phyloP scores from a whole-genome alignment of 2,888 invertebrate genomes.

The Sinohyriopsis cumingii region DNA sequence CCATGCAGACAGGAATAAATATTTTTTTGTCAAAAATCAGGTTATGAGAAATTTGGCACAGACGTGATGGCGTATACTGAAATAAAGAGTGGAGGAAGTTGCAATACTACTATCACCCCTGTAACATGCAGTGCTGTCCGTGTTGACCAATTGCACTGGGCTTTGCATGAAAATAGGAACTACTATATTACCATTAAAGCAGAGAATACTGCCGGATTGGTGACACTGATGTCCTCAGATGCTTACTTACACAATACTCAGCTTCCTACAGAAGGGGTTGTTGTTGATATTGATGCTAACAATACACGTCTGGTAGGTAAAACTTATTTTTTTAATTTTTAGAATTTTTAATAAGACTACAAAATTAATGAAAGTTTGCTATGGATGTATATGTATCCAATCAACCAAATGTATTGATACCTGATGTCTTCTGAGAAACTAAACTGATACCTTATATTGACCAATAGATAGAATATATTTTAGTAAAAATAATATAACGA shows the following conservation, averaged over 20 bases:
- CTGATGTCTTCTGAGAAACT: too few species aligned
- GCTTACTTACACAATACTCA: conserved; percentile 36
- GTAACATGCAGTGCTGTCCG: conserved; percentile 25
- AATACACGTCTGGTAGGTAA: background rate
- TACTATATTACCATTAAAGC: conserved; percentile 42
- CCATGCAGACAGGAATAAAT: background rate
- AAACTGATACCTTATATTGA: too few species aligned
- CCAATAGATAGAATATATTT: too few species aligned
- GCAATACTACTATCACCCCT: conserved; percentile 8
- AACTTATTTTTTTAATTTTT: too few species aligned
- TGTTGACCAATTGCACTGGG: conserved; percentile 23
- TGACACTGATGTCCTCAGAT: conserved; percentile 22
- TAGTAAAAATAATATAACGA: too few species aligned
- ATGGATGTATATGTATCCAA: too few species aligned
- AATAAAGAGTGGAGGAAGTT: conserved; percentile 17
- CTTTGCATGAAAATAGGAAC: conserved; percentile 27
- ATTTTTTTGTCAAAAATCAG: conserved; percentile 1
- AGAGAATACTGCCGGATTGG: conserved; percentile 30
- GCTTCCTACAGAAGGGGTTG: conserved; percentile 32
- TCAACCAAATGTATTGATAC: too few species aligned
- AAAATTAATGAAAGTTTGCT: too few species aligned
- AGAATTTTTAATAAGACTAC: too few species aligned
- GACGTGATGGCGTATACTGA: conserved; percentile 13
- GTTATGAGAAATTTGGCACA: conserved; percentile 3
- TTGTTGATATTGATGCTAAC: conserved; percentile 26